These are phyloP conservation scores for Melospiza melodia DNA, from an alignment of 2,113 vertebrate species.

Conservation along the genomic window DNA sequence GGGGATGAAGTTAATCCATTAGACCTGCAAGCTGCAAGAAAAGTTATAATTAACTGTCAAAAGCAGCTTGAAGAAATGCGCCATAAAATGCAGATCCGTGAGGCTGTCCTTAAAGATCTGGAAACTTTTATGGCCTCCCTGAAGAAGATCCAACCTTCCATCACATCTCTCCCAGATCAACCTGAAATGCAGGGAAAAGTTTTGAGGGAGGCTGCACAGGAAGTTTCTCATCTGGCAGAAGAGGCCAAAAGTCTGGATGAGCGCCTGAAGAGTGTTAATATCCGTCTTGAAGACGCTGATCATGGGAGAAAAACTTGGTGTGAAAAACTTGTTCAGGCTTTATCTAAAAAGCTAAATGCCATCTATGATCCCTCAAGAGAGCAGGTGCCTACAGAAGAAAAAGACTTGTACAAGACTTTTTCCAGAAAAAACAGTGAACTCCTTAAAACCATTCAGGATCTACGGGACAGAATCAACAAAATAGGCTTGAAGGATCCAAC, in stretches of 20 bases:
- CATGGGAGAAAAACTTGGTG: constrained; percentile 72
- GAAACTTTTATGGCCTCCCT: constrained; percentile 85
- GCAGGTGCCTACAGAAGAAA: constrained; percentile 63
- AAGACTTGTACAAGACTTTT: constrained; percentile 69
- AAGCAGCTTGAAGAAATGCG: constrained; percentile 79
- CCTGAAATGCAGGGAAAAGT: constrained; percentile 48
- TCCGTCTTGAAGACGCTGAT: constrained; percentile 75
- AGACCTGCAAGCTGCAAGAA: constrained; percentile 75
- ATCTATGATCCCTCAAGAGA: background rate
- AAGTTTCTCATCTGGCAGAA: constrained; percentile 74
- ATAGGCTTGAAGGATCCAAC: constrained; percentile 88
- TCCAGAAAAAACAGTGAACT: constrained; percentile 75
- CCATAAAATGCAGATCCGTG: constrained; percentile 75
- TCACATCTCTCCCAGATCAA: constrained; percentile 40
- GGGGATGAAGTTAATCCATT: constrained; percentile 75
- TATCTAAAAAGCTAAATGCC: constrained; percentile 67
- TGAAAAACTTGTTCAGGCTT: constrained; percentile 76
- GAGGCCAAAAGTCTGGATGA: constrained; percentile 84
- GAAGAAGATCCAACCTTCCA: constrained; percentile 72
- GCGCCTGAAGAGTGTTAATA: constrained; percentile 72
- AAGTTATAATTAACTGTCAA: constrained; percentile 76
- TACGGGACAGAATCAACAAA: constrained; percentile 74
- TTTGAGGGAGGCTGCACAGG: constrained; percentile 60
- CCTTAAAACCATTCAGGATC: constrained; percentile 79
- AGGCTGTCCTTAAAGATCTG: constrained; percentile 79